Conservation (phyloP, 2,113 vertebrate species). For the Malurus melanocephalus region DNA sequence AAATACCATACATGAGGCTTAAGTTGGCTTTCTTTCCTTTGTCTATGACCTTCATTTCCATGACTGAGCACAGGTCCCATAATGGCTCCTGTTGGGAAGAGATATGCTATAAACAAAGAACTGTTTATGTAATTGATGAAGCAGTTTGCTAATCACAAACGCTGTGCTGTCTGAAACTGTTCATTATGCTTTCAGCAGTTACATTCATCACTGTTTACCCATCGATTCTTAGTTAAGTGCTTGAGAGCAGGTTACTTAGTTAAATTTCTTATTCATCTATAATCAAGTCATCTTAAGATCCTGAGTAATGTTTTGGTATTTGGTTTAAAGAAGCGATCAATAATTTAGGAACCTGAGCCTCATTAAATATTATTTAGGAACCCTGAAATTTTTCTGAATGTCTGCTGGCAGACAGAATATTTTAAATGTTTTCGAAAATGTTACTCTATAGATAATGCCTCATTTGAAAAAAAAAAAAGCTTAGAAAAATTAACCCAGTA, state of each 20-base stretch:
- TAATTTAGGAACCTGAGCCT: background rate
- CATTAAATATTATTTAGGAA: background rate
- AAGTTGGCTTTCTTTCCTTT: background rate
- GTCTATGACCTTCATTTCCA: background rate
- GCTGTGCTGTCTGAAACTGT: background rate
- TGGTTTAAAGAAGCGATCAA: background rate
- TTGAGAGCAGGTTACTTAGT: background rate
- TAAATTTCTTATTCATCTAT: background rate
- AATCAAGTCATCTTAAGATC: background rate
- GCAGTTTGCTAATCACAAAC: background rate
- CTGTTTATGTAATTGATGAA: background rate
- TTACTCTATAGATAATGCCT: background rate
- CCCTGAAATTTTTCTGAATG: background rate
- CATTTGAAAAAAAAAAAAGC: background rate
- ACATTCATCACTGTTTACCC: background rate
- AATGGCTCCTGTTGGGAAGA: background rate
- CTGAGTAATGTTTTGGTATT: background rate
- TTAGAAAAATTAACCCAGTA: background rate
- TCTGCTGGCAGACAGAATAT: background rate
- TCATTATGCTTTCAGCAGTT: background rate
- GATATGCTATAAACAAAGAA: background rate
- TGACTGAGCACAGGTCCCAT: background rate
- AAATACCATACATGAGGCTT: background rate
- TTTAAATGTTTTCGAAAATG: background rate
- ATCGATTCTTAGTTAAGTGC: background rate